phyloP scores from a whole-genome alignment of 35 echinoderm and acorn worm species.

The Lytechinus pictus region DNA sequence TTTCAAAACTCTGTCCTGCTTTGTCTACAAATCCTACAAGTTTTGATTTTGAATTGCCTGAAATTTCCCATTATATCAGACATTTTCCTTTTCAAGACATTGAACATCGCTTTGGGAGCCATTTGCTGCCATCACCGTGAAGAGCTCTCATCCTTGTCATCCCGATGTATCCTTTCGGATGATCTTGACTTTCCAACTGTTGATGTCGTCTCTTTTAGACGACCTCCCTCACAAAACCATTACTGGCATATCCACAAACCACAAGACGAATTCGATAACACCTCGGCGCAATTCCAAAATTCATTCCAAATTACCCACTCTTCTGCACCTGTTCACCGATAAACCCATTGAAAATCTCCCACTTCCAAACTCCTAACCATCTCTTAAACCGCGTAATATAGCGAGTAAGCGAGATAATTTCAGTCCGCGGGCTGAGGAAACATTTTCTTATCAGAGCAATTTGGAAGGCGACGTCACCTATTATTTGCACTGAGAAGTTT shows the following conservation, averaged over 20 bases:
- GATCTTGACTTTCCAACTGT: not conserved
- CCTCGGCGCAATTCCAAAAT: not conserved
- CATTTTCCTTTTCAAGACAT: too few species aligned
- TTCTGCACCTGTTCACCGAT: not conserved
- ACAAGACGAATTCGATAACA: conserved; percentile 11
- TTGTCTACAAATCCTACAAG: too few species aligned
- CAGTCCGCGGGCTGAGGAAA: not conserved
- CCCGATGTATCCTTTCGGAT: not conserved
- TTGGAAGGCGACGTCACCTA: not conserved
- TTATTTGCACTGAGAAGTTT: conserved; percentile 4
- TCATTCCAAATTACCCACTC: not conserved
- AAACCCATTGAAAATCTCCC: conserved; percentile 11
- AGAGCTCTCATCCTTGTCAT: not conserved
- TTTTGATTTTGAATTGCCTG: too few species aligned
- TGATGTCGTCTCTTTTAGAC: not conserved
- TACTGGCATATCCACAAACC: not conserved
- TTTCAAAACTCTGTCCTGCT: too few species aligned
- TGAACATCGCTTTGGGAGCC: too few species aligned
- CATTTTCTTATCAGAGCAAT: conserved; percentile 19
- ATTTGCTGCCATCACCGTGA: not conserved
- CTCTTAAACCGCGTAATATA: not conserved
- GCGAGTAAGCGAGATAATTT: not conserved
- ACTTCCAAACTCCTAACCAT: not conserved
- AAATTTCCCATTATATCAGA: too few species aligned
- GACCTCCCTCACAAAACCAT: not conserved